Evolutionary conservation across 1,140 invertebrate genomes (phyloP), one percentile per base, ranked within the genome.

Genomic region (Pinna nobilis): DNA sequence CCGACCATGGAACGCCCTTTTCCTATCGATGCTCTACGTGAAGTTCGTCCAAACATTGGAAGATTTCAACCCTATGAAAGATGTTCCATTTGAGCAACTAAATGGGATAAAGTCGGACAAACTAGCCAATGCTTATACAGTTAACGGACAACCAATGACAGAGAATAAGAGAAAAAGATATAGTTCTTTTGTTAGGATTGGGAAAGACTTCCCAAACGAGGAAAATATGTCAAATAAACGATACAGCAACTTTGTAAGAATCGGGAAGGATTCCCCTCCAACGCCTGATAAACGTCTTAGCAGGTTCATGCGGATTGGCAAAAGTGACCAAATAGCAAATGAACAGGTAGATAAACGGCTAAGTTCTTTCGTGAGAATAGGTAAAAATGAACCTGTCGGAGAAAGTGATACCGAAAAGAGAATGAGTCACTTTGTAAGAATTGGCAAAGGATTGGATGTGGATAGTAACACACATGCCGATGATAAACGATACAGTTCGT

Each of bases 301-400:
- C 50, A 39, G 41, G 18, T 74, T 74, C 57, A 50, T 74, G 13
- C 66, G 72, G n/a, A 74, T 74, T 13, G 72, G 72, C 1, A 77
- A 72, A 50, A 68, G 57, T 11, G 55, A 60, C 2, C 61, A 68
- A 37, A 35, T 39, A 53, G 23, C 30, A 3, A 59, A 55, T 28
- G 15, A 47, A 33, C 49, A 49, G 25, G n/a, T 49, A 3, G 23
- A 44, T 11, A 74, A 69, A 28, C 13, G 72, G 49, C 37, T 69
- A 30, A 74, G 65, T 47, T 74, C 70, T 28, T 77, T 69, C 47
- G 51, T 69, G 33, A 53, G 70, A 33, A 73, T 73, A 35, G 70
- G 70, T 28, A 69, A 68, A 28, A 50, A 39, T 25, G n/a, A 28
- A 3, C 20, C 25, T 18, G 55, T 30, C 3, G 47, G 32, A 15